Base-by-base conservation (phyloP, 2,888 invertebrate species). In the Agrochola litura region DNA sequence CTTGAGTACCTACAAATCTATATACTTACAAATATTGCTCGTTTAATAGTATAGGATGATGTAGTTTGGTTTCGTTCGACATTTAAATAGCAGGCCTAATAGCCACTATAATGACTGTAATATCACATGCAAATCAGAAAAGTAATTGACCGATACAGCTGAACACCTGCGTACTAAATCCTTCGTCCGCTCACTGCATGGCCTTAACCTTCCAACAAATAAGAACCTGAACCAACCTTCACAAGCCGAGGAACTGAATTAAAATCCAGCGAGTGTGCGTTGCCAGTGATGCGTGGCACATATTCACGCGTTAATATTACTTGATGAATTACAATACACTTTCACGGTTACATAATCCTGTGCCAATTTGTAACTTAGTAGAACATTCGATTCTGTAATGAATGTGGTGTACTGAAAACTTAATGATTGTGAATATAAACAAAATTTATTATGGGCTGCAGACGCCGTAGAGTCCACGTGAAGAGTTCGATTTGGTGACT, bases 291-390 rank as follows among this genome's bases (percentile, higher is more conserved):
- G 93, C 95, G 84, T 77, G 85, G 84, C 93, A 91, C 95, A 94
- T 89, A 87, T 87, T 76, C 87, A 85, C 88, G 84, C 88, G 87
- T 91, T 93, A 91, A 91, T 92, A 93, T 90, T 90, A 91, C 93
- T 92, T 90, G 93, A 94, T 94, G 95, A 95, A 96, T 96, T 93
- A 94, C 93, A 95, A 95, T 93, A 91, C 89, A 94, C 96, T 96
- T 96, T 96, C 96, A 91, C 95, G 91, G 87, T 96, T 95, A 94
- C 89, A 88, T 91, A 95, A 95, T 89, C 84, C 79, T 88, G 87
- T 87, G 87, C 88, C 58, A 79, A 82, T 86, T 83, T 82, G 61
- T 74, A 76, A 79, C 73, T 76, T 80, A 69, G 72, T 76, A 64
- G 76, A 77, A 72, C 70, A 68, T 77, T 72, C 46, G 68, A 67